Percentiles rank a stretch among this genome's conserved stretches.
Conservation (phyloP, 2,888 invertebrate genomes). For the Abrostola triplasia region DNA sequence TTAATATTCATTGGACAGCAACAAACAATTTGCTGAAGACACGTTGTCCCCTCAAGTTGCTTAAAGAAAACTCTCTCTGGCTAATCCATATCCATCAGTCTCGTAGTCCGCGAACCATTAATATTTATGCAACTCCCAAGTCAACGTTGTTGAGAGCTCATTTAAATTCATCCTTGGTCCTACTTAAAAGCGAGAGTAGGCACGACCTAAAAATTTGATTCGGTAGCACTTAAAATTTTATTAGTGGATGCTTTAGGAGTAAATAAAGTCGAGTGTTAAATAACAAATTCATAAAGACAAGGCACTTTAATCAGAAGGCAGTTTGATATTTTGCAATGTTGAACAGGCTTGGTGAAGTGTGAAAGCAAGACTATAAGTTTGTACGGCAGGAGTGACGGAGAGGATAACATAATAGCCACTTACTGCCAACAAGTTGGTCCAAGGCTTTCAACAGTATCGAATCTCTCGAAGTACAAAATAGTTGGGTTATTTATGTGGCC, state of each 20-base stretch:
- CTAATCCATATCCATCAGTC: slow-evolving; percentile 80
- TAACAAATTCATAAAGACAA: slow-evolving; percentile 49
- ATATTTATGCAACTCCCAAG: slow-evolving; percentile 83
- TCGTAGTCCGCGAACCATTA: slow-evolving; percentile 76
- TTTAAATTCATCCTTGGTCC: slow-evolving; percentile 83
- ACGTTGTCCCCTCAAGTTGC: slow-evolving; percentile 55
- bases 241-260: slow-evolving; percentile 57
- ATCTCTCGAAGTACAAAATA: slow-evolving; percentile 27
- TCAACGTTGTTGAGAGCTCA: slow-evolving; percentile 80
- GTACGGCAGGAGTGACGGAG: slow-evolving; percentile 13
- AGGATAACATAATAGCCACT: slow-evolving; percentile 43
- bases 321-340: slow-evolving; percentile 26
- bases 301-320: background rate
- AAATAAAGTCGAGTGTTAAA: slow-evolving; percentile 38
- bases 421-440: slow-evolving; percentile 35
- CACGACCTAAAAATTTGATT: slow-evolving; percentile 76
- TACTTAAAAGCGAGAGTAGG: slow-evolving; percentile 74
- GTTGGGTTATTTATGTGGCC: slow-evolving; percentile 31
- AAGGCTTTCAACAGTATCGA: slow-evolving; percentile 35
- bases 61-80: slow-evolving; percentile 63
- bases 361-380: slow-evolving; percentile 28
- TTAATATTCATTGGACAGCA: slow-evolving; percentile 66
- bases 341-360: slow-evolving; percentile 18
- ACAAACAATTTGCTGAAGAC: slow-evolving; percentile 58
- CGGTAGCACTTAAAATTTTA: slow-evolving; percentile 73